Conservation (phyloP, 2,797 vertebrate species). For the Sparidentex hasta region DNA sequence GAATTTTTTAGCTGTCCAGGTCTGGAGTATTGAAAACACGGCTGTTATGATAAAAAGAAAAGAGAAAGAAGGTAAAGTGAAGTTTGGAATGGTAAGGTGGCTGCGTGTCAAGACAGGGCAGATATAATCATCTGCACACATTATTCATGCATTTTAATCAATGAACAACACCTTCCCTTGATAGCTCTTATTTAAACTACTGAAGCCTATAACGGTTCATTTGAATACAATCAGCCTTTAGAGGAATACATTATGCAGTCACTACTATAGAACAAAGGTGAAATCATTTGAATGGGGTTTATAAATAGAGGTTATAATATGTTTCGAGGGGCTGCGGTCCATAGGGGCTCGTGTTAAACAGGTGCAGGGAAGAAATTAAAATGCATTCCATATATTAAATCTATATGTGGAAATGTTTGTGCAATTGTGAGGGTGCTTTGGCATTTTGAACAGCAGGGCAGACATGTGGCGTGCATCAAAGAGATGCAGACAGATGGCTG, state of each 20-base stretch:
- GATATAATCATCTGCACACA: conserved; percentile 23
- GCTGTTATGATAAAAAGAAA: background rate
- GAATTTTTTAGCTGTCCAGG: conserved; percentile 23
- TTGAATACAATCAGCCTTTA: conserved; percentile 25
- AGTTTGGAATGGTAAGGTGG: background rate
- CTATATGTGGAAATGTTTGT: conserved; percentile 32
- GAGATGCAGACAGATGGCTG: conserved; percentile 78
- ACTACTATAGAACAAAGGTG: conserved; percentile 25
- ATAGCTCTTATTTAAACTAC: conserved; percentile 16
- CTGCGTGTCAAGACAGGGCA: conserved; percentile 3
- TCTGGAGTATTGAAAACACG: conserved; percentile 23
- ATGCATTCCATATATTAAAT: conserved; percentile 58
- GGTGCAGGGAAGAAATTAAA: conserved; percentile 31
- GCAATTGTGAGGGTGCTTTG: conserved; percentile 34
- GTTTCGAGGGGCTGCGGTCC: conserved; percentile 21
- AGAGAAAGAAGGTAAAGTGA: background rate
- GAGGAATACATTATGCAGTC: conserved; percentile 20
- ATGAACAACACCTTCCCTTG: conserved; percentile 17
- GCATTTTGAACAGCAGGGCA: conserved; percentile 73
- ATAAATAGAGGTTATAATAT: conserved; percentile 10
- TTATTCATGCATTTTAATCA: conserved; percentile 35
- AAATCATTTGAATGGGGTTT: conserved; percentile 34
- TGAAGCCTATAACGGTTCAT: conserved; percentile 12
- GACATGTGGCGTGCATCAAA: conserved; percentile 83
- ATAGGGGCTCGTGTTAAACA: conserved; percentile 30